A percentile compares a stretch with the other conserved stretches of the same genome.
Evolutionary conservation across 2,888 invertebrate species (phyloP).

Genomic region (Lasioglossum oenotherae): DNA sequence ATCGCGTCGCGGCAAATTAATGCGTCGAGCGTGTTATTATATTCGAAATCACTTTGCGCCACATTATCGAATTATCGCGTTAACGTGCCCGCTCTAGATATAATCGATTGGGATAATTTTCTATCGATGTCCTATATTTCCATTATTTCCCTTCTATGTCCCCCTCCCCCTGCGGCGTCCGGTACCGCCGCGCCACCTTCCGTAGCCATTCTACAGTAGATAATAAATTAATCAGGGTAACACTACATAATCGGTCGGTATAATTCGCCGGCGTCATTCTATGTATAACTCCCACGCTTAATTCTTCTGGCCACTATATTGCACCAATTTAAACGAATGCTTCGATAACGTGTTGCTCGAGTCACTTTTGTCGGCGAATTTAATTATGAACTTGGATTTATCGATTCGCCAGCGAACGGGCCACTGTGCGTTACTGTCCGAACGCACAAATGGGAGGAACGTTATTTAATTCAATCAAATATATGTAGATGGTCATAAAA

Average conservation of each 20-base stretch:
- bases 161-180: not conserved
- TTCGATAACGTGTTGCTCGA: conserved; percentile 34
- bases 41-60: conserved; percentile 69
- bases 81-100: conserved; percentile 48
- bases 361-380: not conserved
- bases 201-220: not conserved
- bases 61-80: conserved; percentile 65
- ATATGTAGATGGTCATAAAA: not conserved
- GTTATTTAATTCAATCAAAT: not conserved
- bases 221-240: conserved; percentile 48
- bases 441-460: not conserved
- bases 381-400: not conserved
- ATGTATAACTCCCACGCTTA: conserved; percentile 35
- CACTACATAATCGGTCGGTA: conserved; percentile 37
- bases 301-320: conserved; percentile 34
- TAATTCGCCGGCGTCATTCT: conserved; percentile 48
- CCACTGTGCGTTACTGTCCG: not conserved
- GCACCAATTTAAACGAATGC: conserved; percentile 26
- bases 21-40: conserved; percentile 66
- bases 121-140: conserved; percentile 53
- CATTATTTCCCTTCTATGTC: conserved; percentile 16
- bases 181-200: not conserved
- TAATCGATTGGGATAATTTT: conserved; percentile 68
- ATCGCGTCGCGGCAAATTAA: conserved; percentile 62
- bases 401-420: not conserved